Conservation (phyloP, 2,113 vertebrate species). For the Todiramphus chloris region DNA sequence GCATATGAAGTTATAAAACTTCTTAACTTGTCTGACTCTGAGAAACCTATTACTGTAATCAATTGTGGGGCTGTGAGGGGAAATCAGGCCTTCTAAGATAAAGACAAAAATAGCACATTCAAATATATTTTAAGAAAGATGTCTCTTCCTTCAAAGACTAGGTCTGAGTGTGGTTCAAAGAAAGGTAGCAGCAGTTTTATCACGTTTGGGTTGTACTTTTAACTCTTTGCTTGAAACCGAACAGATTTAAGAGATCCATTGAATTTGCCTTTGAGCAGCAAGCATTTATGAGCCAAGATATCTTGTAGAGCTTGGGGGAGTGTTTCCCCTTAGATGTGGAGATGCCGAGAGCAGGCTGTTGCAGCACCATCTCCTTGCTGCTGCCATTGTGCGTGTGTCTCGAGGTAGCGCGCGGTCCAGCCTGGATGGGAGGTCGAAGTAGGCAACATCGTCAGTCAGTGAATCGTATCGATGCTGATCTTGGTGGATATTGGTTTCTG, state of each 20-base stretch:
- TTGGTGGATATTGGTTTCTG: not conserved
- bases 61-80: constrained; percentile 24
- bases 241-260: not conserved
- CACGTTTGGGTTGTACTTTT: not conserved
- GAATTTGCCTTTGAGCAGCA: not conserved
- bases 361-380: not conserved
- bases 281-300: accelerated
- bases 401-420: accelerated
- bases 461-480: accelerated
- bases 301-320: not conserved
- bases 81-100: constrained; percentile 60
- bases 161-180: not conserved
- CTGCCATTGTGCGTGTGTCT: not conserved
- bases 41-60: constrained; percentile 38
- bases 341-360: accelerated
- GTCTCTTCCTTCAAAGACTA: constrained; percentile 8
- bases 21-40: not conserved
- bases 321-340: not conserved
- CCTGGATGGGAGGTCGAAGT: accelerated
- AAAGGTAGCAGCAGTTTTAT: not conserved
- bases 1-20: not conserved
- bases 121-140: constrained; percentile 52
- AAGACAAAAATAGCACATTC: constrained; percentile 44
- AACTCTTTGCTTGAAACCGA: not conserved
- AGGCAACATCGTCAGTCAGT: accelerated